These are phyloP conservation scores for Scrobipalpa costella DNA, from an alignment of 2,888 invertebrate genomes.

Conservation along the genomic window DNA sequence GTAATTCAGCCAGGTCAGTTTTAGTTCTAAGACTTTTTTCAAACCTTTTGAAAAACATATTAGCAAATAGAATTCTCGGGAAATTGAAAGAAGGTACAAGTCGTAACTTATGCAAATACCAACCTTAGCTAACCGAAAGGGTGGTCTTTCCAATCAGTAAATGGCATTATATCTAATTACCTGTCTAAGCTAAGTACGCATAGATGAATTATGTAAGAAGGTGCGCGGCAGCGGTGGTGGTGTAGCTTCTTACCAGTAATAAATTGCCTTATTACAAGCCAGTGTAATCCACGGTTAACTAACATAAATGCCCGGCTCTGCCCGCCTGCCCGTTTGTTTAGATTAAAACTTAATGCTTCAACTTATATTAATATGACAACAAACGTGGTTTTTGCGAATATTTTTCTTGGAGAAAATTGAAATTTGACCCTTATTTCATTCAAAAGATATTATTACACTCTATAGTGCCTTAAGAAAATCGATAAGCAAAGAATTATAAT, in stretches of 20 bases:
- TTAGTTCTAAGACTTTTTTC: too few species aligned
- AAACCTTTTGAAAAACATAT: too few species aligned
- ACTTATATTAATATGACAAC: slow-evolving; percentile 55
- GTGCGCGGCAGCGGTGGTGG: neutral
- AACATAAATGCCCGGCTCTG: slow-evolving; percentile 70
- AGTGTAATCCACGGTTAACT: slow-evolving; percentile 75
- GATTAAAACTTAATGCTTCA: slow-evolving; percentile 69
- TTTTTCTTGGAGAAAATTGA: neutral
- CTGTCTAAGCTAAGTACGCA: slow-evolving; percentile 14
- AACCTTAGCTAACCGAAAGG: too few species aligned
- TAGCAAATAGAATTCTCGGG: too few species aligned
- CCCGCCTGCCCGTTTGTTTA: slow-evolving; percentile 67
- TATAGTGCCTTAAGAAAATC: neutral
- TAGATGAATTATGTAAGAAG: slow-evolving; percentile 22
- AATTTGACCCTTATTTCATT: neutral
- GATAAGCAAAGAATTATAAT: neutral
- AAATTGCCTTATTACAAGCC: slow-evolving; percentile 64
- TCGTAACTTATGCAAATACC: too few species aligned
- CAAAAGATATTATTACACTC: neutral
- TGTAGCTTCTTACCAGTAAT: slow-evolving; percentile 43
- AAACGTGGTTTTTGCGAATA: slow-evolving; percentile 31
- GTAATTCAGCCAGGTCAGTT: too few species aligned
- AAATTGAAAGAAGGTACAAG: too few species aligned
- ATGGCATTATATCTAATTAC: slow-evolving; percentile 15
- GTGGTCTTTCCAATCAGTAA: slow-evolving; percentile 7